Conservation (phyloP, 2,797 vertebrate species). For the Chiloscyllium punctatum region DNA sequence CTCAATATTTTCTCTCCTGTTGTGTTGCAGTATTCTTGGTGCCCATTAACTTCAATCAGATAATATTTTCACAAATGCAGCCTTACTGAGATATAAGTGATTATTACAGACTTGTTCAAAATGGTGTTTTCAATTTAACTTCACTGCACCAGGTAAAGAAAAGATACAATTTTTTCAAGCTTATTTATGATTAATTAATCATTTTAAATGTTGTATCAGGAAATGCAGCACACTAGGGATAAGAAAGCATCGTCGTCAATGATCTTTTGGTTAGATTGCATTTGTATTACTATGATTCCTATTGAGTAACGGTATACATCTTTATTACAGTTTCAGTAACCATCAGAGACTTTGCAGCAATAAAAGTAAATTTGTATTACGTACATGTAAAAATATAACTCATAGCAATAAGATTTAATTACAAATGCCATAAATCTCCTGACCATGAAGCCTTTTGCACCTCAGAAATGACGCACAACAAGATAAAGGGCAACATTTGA, state of each 20-base stretch:
- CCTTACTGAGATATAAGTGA: not conserved
- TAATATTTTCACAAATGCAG: not conserved
- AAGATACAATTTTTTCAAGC: not conserved
- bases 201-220: slow-evolving; percentile 11
- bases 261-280: not conserved
- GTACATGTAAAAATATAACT: not conserved
- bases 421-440: not conserved
- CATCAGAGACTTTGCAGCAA: not conserved
- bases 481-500: slow-evolving; percentile 16
- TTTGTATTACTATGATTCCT: not conserved
- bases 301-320: not conserved
- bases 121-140: not conserved
- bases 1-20: slow-evolving; percentile 10
- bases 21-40: not conserved
- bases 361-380: not conserved
- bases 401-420: not conserved
- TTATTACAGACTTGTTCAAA: not conserved
- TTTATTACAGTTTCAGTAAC: not conserved
- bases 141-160: not conserved
- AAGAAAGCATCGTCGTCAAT: not conserved
- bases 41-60: not conserved
- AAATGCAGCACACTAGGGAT: not conserved
- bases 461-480: not conserved
- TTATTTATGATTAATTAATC: slow-evolving; percentile 4
- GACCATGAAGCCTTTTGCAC: not conserved